These are phyloP conservation scores for Diuraphis noxia DNA, from an alignment of 1,140 invertebrate species.

Conservation along the genomic window DNA sequence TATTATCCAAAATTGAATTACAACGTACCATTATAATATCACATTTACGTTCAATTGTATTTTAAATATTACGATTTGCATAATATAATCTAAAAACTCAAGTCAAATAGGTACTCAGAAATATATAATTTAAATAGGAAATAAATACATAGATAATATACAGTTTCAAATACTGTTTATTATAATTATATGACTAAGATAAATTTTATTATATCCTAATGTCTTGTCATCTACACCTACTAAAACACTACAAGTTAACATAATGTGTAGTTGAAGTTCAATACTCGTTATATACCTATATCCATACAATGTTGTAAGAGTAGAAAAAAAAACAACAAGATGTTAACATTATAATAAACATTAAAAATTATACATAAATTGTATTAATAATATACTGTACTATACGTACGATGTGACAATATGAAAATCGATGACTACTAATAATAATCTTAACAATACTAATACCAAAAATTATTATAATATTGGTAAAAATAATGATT, in stretches of 20 bases:
- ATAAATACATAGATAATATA: neutral
- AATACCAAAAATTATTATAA: neutral
- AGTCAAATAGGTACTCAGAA: neutral
- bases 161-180: neutral
- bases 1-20: neutral
- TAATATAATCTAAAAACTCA: neutral
- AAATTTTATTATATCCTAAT: neutral
- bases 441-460: neutral
- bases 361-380: neutral
- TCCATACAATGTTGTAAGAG: neutral
- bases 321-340: neutral
- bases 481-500: neutral
- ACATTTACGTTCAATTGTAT: neutral
- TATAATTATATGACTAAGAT: conserved; percentile 1
- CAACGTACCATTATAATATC: neutral
- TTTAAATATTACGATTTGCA: neutral
- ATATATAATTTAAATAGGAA: neutral
- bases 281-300: neutral
- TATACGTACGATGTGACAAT: neutral
- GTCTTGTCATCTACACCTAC: too few species aligned
- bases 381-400: neutral
- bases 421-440: neutral
- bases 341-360: neutral
- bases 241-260: too few species aligned
- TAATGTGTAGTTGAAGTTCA: too few species aligned